Conservation (phyloP, 2,888 invertebrate species). For the Pasiphila rectangulata region DNA sequence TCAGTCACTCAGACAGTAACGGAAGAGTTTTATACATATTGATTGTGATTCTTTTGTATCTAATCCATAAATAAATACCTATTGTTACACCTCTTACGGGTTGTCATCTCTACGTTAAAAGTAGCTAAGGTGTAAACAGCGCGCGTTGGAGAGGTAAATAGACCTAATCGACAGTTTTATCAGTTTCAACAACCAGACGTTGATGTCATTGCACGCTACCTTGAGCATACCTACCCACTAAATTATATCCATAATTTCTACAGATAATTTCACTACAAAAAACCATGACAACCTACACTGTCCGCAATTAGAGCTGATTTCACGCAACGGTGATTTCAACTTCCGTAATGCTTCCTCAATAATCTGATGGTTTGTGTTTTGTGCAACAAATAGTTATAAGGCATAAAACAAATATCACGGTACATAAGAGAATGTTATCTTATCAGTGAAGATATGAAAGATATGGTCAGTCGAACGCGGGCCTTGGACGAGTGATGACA, state of each 20-base stretch:
- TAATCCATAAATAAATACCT: too few species aligned
- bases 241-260: conserved; percentile 2
- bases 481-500: conserved; percentile 61
- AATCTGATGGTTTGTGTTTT: conserved; percentile 7
- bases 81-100: too few species aligned
- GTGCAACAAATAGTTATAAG: conserved; percentile 21
- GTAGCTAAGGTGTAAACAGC: background rate
- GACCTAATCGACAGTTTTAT: background rate
- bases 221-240: conserved; percentile 9
- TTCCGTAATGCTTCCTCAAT: conserved; percentile 1
- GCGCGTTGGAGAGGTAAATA: background rate
- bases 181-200: conserved; percentile 7
- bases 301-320: background rate
- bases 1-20: too few species aligned
- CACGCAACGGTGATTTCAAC: background rate
- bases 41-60: too few species aligned
- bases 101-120: too few species aligned
- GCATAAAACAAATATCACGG: conserved; percentile 23
- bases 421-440: conserved; percentile 50
- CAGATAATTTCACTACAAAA: conserved; percentile 2
- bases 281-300: background rate
- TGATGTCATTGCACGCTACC: conserved; percentile 1
- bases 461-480: conserved; percentile 53
- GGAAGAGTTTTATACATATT: too few species aligned
- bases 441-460: conserved; percentile 46